These are phyloP conservation scores for Incurvaria masculella DNA, from an alignment of 2,888 invertebrate genomes.

Conservation along the genomic window DNA sequence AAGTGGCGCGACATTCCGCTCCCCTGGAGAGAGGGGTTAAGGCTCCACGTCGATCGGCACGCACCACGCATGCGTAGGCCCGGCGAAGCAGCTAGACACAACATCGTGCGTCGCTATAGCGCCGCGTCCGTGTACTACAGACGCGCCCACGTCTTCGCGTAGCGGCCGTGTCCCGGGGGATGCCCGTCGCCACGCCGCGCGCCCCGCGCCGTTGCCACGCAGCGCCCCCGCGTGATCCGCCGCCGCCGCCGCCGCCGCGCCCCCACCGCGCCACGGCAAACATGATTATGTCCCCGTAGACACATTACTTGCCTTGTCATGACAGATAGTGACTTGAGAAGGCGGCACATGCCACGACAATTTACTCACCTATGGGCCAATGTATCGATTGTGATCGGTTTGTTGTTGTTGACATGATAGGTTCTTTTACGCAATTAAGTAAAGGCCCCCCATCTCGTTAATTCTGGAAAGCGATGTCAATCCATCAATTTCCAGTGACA, in stretches of 20 bases:
- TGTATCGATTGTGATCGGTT: too few relatives aligned
- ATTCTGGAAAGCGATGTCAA: too few relatives aligned
- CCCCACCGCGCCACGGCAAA: neutral
- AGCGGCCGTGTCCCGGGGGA: constrained; percentile 16
- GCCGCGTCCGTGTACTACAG: constrained; percentile 54
- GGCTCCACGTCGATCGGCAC: too few relatives aligned
- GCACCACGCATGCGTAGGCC: constrained; percentile 16
- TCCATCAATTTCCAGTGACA: too few relatives aligned
- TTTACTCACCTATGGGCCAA: too few relatives aligned
- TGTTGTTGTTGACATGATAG: too few relatives aligned
- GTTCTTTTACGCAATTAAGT: too few relatives aligned
- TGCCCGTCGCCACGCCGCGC: constrained; percentile 15
- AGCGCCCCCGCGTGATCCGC: neutral
- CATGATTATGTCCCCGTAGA: neutral
- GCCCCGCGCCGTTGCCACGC: constrained; percentile 9
- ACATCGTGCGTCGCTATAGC: constrained; percentile 35
- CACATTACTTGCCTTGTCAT: neutral
- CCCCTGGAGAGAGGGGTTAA: too few relatives aligned
- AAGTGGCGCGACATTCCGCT: neutral
- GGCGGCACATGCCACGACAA: too few relatives aligned
- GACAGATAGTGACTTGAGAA: neutral
- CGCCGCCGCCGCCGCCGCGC: neutral
- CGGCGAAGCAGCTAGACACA: constrained; percentile 29
- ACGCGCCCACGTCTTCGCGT: constrained; percentile 49
- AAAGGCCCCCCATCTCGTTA: too few relatives aligned